Evolutionary conservation across 2,888 invertebrate species (phyloP).

Genomic region (Tetragonula carbonaria): DNA sequence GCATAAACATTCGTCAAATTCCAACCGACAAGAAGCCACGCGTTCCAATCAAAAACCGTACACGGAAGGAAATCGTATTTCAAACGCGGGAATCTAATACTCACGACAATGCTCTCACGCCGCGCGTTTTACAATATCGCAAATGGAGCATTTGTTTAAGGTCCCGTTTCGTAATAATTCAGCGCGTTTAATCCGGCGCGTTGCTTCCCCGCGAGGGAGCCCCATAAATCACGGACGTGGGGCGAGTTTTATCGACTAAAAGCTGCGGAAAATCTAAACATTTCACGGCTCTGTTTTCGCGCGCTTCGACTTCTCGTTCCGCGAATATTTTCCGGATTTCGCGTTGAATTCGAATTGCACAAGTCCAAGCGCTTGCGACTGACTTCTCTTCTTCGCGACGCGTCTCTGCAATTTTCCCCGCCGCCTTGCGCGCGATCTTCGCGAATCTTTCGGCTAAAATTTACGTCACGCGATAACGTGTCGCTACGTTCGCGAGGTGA

Average conservation of each 20-base stretch:
- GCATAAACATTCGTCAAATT: too few relatives aligned
- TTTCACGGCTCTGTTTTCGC: slow-evolving; percentile 33
- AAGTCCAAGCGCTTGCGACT: too few relatives aligned
- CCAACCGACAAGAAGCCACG: neutral
- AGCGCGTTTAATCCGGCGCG: slow-evolving; percentile 26
- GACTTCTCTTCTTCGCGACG: neutral
- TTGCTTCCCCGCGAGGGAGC: neutral
- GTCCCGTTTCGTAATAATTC: neutral
- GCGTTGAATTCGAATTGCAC: neutral
- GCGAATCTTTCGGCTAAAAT: slow-evolving; percentile 5
- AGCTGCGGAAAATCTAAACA: slow-evolving; percentile 32
- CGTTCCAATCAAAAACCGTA: neutral
- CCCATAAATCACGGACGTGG: slow-evolving; percentile 22
- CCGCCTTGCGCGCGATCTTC: neutral
- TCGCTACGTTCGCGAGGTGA: neutral
- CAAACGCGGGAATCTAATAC: neutral
- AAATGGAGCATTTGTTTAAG: slow-evolving; percentile 7
- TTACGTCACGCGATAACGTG: slow-evolving; percentile 16
- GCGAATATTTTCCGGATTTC: slow-evolving; percentile 4
- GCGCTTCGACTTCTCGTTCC: neutral
- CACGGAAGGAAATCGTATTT: neutral
- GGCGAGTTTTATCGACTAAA: slow-evolving; percentile 33
- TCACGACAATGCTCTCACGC: neutral
- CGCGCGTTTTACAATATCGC: neutral
- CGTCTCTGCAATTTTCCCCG: neutral